Evolutionary conservation across 2,113 vertebrate genomes (phyloP).

Genomic region (Nipponia nippon): DNA sequence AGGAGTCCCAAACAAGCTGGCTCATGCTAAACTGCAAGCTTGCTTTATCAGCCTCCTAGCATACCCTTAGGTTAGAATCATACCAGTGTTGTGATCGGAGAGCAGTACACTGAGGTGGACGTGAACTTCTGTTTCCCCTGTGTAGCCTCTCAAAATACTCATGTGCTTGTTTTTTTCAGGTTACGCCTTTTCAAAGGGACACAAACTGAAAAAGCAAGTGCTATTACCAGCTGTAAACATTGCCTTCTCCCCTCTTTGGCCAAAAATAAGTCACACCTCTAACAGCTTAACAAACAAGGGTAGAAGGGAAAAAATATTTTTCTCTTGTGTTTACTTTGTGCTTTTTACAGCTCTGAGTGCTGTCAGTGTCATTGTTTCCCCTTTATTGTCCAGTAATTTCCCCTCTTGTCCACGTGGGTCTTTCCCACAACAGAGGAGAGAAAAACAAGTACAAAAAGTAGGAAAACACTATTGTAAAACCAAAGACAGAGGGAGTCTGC

Average conservation of each 20-base stretch:
- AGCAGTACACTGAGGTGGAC: not conserved
- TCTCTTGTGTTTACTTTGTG: conserved; percentile 32
- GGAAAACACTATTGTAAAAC: conserved; percentile 56
- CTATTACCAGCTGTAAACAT: not conserved
- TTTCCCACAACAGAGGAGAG: conserved; percentile 41
- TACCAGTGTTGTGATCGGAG: not conserved
- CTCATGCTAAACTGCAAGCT: not conserved
- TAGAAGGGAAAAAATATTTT: conserved; percentile 38
- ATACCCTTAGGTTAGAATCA: not conserved
- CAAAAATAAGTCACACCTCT: not conserved
- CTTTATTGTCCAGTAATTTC: conserved; percentile 59
- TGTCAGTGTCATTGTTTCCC: conserved; percentile 61
- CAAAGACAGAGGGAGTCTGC: conserved; percentile 31
- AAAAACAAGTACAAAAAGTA: conserved; percentile 55
- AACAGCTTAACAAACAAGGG: conserved; percentile 26
- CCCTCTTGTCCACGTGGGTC: conserved; percentile 40
- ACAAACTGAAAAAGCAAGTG: not conserved
- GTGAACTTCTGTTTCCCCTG: not conserved
- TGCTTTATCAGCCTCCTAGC: not conserved
- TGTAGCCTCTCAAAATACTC: not conserved
- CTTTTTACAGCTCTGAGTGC: conserved; percentile 42
- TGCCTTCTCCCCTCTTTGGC: not conserved
- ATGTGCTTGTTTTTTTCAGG: not conserved
- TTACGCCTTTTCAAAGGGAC: not conserved
- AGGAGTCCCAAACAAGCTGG: not conserved